Conservation (phyloP, 2,113 vertebrate species). For the Phrynosoma blainvillii region DNA sequence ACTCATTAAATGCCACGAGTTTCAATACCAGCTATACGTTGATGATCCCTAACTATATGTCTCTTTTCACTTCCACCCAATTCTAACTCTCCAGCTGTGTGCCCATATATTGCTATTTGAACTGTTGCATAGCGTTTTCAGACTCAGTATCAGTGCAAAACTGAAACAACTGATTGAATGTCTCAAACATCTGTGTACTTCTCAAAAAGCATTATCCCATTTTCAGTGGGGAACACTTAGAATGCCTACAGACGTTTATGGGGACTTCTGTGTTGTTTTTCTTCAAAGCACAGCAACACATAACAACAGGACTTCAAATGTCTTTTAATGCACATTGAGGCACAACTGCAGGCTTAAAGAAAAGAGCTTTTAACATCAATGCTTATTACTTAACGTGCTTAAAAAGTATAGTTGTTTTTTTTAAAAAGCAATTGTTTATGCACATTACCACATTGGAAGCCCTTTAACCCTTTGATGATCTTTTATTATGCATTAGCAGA, state of each 20-base stretch:
- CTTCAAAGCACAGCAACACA: no score
- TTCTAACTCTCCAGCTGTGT: background rate
- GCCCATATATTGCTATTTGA: background rate
- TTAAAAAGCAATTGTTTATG: background rate
- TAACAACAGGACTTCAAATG: background rate
- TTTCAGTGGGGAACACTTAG: background rate
- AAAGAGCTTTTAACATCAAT: background rate
- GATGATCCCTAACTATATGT: background rate
- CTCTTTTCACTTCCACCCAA: background rate
- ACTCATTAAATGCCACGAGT: background rate
- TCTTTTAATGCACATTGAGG: background rate
- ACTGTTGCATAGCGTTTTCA: background rate
- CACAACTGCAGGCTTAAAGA: background rate
- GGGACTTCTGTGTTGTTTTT: background rate
- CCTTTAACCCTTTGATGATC: accelerated
- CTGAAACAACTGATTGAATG: background rate
- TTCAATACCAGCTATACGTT: background rate
- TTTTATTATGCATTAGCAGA: background rate
- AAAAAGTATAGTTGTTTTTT: background rate
- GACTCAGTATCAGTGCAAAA: background rate
- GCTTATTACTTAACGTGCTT: background rate
- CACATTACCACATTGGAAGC: background rate
- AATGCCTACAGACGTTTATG: background rate
- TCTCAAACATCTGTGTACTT: background rate
- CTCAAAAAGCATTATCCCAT: background rate